phyloP scores from a whole-genome alignment of 2,113 vertebrate genomes.

The Naja naja region DNA sequence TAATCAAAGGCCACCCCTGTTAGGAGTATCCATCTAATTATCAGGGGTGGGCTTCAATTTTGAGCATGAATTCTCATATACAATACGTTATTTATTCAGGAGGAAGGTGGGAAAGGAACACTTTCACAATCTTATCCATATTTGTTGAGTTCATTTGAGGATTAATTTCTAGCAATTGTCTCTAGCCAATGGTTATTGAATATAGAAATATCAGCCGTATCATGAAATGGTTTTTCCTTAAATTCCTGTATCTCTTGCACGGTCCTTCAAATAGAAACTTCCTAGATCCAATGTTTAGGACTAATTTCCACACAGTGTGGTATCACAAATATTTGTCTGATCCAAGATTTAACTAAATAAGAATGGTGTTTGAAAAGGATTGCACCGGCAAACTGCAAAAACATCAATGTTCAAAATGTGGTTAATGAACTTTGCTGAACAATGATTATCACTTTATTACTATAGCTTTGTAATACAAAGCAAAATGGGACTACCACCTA shows the following conservation, averaged over 20 bases:
- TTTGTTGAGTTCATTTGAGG: not conserved
- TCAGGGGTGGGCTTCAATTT: not conserved
- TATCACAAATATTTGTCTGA: not conserved
- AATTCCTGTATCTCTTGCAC: not conserved
- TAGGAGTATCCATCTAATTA: not conserved
- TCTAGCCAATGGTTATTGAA: not conserved
- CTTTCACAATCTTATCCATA: not conserved
- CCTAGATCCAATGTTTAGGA: too few species aligned
- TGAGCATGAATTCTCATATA: not conserved
- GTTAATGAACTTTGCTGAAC: not conserved
- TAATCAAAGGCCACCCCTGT: not conserved
- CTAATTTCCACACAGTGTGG: not conserved
- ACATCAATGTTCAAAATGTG: not conserved
- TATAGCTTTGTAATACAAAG: not conserved
- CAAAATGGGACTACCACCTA: not conserved
- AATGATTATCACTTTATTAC: not conserved
- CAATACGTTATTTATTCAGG: not conserved
- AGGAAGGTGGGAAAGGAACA: not conserved
- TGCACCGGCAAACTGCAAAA: rapidly evolving
- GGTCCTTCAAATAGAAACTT: not conserved
- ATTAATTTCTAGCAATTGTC: not conserved
- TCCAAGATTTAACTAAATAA: not conserved
- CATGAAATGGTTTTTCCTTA: not conserved
- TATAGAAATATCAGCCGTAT: not conserved
- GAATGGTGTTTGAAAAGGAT: not conserved